These are phyloP conservation scores for Volucella bombylans DNA, from an alignment of 2,888 invertebrate species.

Conservation along the genomic window DNA sequence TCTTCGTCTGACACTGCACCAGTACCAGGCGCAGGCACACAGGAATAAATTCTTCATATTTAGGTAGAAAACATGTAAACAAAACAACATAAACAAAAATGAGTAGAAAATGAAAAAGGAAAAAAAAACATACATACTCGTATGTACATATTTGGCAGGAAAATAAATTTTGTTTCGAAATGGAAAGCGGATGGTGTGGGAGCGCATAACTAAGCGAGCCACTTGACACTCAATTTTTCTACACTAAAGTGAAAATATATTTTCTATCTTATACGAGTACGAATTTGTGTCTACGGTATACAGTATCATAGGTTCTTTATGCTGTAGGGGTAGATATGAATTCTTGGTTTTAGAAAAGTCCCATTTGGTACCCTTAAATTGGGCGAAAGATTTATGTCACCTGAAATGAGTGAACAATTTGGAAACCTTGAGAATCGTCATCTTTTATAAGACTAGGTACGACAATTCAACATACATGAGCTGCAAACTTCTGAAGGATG, in stretches of 20 bases:
- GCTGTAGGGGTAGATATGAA: background rate
- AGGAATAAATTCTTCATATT: constrained; percentile 55
- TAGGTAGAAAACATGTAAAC: constrained; percentile 52
- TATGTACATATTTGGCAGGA: constrained; percentile 51
- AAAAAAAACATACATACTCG: constrained; percentile 26
- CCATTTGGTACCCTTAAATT: background rate
- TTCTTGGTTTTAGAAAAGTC: background rate
- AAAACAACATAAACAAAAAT: constrained; percentile 30
- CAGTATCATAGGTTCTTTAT: background rate
- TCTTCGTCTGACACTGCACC: constrained; percentile 9
- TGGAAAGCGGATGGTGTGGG: constrained; percentile 1
- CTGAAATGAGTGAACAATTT: constrained; percentile 51
- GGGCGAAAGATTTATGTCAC: constrained; percentile 23
- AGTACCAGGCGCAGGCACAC: background rate
- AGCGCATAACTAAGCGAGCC: constrained; percentile 46
- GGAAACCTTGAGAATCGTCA: constrained; percentile 65
- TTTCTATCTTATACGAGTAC: constrained; percentile 5
- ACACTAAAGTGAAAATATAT: constrained; percentile 31
- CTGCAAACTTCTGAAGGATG: constrained; percentile 46
- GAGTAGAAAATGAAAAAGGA: constrained; percentile 17
- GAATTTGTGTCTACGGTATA: constrained; percentile 5
- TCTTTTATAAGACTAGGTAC: constrained; percentile 8
- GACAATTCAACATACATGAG: too few species aligned
- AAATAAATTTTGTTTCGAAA: constrained; percentile 43
- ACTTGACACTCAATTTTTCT: constrained; percentile 66